Base-by-base conservation (phyloP, 2,113 vertebrate species). In the Mystacornis crossleyi region DNA sequence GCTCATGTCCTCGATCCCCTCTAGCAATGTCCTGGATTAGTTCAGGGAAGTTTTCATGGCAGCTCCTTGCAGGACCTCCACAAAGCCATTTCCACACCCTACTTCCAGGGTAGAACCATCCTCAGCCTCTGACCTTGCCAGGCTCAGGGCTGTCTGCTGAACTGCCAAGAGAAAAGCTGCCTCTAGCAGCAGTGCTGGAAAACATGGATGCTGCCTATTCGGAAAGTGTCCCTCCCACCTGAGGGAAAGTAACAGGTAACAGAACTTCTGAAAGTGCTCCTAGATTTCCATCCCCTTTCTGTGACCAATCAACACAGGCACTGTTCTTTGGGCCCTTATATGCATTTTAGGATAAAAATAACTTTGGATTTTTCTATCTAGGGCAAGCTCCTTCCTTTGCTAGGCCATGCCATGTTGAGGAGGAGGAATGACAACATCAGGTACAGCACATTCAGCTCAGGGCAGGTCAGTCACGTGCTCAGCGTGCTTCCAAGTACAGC, bases 371-470 rank as follows among this genome's bases (percentile, higher is more conserved):
- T 77, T 84, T 31, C 88, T 71, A 61, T 92, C 57, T 90, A 83
- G 93, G 80, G 79, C 90, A 94, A 94, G 51, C 28, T 77, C 58
- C 43, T 90, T 91, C 62, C 54, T 95, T 90, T 88, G 85, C 34
- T 34, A 90, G 81, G 87, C 62, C 85, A 45, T 24, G 51, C 50
- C 54, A 24, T 18, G 33, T 61, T 81, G 67, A 92, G 85, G 71
- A 84, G 91, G 83, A 94, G 80, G 75, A 95, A 94, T 67, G 34
- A 93, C 71, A 96, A 80, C 70, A 94, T 92, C 87, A 94, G 83
- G 93, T 92, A 96, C 91, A 89, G 72, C 83, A 95, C 89, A 48
- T 89, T 90, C 92, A 86, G 90, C 88, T 85, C 50, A 66, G 85
- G 71, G 90, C 79, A 96, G 85, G 93, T 88, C 90, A 96, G 62